phyloP scores from a whole-genome alignment of 23 tunicate species.

The Botrylloides violaceus region DNA sequence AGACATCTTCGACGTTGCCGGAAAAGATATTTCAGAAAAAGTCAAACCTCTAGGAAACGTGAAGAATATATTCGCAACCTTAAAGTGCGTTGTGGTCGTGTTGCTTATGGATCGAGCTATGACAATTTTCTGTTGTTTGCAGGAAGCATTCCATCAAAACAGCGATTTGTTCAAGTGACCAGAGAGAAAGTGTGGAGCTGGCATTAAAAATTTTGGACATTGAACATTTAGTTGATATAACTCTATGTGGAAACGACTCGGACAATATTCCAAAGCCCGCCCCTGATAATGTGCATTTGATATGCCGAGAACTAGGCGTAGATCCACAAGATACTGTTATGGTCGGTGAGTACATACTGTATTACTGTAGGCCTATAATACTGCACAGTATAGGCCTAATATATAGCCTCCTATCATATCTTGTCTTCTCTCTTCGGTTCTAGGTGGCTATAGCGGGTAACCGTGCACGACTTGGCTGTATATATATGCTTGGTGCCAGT shows the following conservation, averaged over 20 bases:
- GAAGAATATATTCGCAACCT: neutral
- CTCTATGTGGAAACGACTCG: constrained; percentile 35
- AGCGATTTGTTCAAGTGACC: constrained; percentile 39
- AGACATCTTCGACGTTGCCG: neutral
- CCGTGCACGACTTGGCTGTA: no score
- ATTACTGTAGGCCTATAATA: neutral
- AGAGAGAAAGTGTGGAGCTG: constrained; percentile 5
- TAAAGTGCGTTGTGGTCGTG: constrained; percentile 2
- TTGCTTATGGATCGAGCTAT: neutral
- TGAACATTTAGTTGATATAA: constrained; percentile 20
- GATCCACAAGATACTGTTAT: constrained; percentile 24
- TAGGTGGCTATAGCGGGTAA: neutral
- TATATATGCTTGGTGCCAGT: neutral
- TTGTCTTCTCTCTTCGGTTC: neutral
- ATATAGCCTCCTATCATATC: neutral
- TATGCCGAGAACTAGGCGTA: constrained; percentile 27
- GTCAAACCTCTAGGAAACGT: constrained; percentile 32
- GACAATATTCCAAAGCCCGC: constrained; percentile 37
- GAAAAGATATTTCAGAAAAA: neutral
- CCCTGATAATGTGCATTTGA: constrained; percentile 35
- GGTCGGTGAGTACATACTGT: constrained; percentile 25
- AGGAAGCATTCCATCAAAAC: constrained; percentile 21
- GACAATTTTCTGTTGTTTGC: no score
- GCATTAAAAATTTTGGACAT: constrained; percentile 18
- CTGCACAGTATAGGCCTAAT: no score